Base-by-base conservation (phyloP, 2,888 invertebrate genomes). In the Drosophila pullipes region DNA sequence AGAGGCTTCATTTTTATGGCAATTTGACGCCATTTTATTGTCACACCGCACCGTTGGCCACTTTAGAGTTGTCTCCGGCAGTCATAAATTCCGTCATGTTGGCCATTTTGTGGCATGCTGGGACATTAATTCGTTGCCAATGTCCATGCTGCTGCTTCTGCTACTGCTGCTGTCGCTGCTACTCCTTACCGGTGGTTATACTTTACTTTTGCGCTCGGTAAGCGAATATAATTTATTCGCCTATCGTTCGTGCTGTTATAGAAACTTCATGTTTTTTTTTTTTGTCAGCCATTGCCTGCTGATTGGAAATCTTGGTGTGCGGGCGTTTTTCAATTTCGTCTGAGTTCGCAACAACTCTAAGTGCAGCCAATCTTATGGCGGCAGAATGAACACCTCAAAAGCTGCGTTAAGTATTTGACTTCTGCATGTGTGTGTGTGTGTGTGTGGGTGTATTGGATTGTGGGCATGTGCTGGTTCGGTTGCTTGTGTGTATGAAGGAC, bases 1-100 rank as follows among this genome's bases (percentile, higher is more conserved):
- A 41, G 33, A 41, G 77, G 65, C 74, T 61, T 74, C 88, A 74
- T 74, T 85, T 85, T 85, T 91, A 85, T 85, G 90, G 85, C 90
- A 85, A 85, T 85, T 91, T 89, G 90, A 91, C 90, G 88, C 85
- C 88, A 74, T 85, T 85, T 85, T 85, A 91, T 85, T 85, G 85
- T 85, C 90, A 91, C 91, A 76, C 90, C 72, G 85, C 87, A 73
- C 82, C 54, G 69, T 64, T 69, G 90, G 89, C 89, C 90, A 85
- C 91, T 91, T 91, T 73, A 82, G 90, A 91, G 91, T 87, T 85
- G 85, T 85, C 91, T 85, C 88, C 85, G 74, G 75, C 64, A 76
- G 70, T 79, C 85, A 85, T 85, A 85, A 85, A 85, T 91, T 91
- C 73, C 72, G 83, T 74, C 83, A 85, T 80, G 80, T 91, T 76